Base-by-base conservation (phyloP, 2,797 vertebrate species). In the Echiichthys vipera region DNA sequence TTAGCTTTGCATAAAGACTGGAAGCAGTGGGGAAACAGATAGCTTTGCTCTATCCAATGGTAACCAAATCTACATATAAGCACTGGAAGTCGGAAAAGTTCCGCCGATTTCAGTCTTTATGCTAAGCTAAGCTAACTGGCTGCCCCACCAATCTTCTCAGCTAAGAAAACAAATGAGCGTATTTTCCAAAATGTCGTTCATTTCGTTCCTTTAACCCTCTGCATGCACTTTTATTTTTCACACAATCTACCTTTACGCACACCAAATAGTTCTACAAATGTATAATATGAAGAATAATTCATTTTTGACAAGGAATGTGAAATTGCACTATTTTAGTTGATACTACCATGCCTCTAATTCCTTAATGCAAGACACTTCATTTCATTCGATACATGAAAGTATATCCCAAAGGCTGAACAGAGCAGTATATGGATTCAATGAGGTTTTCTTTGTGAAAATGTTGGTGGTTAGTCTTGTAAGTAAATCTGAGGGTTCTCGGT, bases 221-320 rank as follows among this genome's bases (percentile, higher is more conserved):
- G 83, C 88, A 89, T 84, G 91, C 81, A 88, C 89, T 86, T 92
- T 93, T 78, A 72, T 55, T 77, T n/a, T 72, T 75, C 45, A 72
- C 75, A 77, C 74, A 81, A 80, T 83, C 74, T 82, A 84, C 58
- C 61, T 77, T 86, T 74, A 78, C 9, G 36, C 46, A 67, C 88
- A 90, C 72, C 79, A 90, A 92, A 89, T 90, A 89, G 72, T 75
- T 86, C 62, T 78, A 71, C 68, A 85, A 74, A 71, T 79, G 70
- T 86, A 85, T 59, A 51, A 72, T 73, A 78, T 42, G n/a, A 47
- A 78, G 62, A 57, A 70, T 85, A 54, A 83, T 66, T 85, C 42
- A 85, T 86, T 71, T 69, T 80, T 88, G 88, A 93, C 79, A 40
- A 91, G 71, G 91, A 95, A 93, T 94, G 92, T 92, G 85, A 86